Conservation (phyloP, 1,140 invertebrate species). For the Octopus bimaculoides region DNA sequence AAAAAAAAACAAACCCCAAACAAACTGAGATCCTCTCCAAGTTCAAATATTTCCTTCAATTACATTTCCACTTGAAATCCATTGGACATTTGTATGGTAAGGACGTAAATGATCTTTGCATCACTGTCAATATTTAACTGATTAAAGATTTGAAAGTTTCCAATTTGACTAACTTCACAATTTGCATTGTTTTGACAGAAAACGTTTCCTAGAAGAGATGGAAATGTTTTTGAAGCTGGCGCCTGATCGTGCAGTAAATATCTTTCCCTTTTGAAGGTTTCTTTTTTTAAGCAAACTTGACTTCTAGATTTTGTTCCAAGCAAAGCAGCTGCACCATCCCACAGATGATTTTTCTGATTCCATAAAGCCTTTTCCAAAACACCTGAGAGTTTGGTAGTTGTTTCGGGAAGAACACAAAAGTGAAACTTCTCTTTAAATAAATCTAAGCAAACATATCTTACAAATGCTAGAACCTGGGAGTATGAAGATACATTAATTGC, state of each 20-base stretch:
- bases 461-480: not conserved
- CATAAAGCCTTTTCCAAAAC: too few species aligned
- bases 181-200: not conserved
- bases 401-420: not conserved
- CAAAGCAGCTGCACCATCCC: not conserved
- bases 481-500: not conserved
- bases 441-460: not conserved
- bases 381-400: not conserved
- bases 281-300: constrained; percentile 1
- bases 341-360: not conserved
- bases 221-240: constrained; percentile 1
- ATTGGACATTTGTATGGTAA: not conserved
- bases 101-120: not conserved
- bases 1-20: too few species aligned
- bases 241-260: not conserved
- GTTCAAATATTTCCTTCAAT: not conserved
- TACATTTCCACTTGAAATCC: not conserved
- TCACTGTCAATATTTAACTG: not conserved
- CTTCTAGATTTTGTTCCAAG: not conserved
- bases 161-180: not conserved
- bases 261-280: not conserved
- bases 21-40: not conserved
- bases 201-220: not conserved
- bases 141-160: not conserved
- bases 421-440: not conserved